A percentile compares a stretch with the other conserved stretches of the same genome.
Evolutionary conservation across 2,797 vertebrate genomes (phyloP).

Genomic region (Microchirus variegatus): DNA sequence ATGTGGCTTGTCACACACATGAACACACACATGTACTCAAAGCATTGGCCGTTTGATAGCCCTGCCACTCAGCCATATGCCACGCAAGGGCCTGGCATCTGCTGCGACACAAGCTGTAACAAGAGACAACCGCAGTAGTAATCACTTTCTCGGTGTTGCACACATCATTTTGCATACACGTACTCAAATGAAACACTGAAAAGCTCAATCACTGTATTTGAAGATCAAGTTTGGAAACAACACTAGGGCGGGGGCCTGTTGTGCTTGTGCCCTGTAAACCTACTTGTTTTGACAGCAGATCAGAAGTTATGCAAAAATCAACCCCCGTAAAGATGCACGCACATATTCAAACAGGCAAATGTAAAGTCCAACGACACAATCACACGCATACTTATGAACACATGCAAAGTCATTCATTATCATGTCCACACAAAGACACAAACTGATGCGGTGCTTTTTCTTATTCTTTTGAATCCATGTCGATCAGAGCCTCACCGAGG

Average conservation of each 20-base stretch:
- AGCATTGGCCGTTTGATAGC: constrained; percentile 64
- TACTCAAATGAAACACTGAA: constrained; percentile 16
- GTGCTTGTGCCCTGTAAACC: not conserved
- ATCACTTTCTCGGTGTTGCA: constrained; percentile 22
- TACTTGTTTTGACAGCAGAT: constrained; percentile 62
- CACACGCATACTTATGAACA: constrained; percentile 10
- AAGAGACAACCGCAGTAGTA: constrained; percentile 33
- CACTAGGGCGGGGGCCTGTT: constrained; percentile 6
- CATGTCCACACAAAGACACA: constrained; percentile 14
- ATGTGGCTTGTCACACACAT: constrained; percentile 30
- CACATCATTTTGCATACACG: constrained; percentile 24
- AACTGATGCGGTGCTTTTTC: constrained; percentile 75
- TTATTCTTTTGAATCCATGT: constrained; percentile 72
- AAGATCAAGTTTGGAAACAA: constrained; percentile 10
- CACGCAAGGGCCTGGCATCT: constrained; percentile 73
- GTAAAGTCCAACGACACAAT: constrained; percentile 9
- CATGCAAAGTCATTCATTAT: constrained; percentile 24
- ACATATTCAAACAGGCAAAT: not conserved
- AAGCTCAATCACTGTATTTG: constrained; percentile 35
- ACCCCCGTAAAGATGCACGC: constrained; percentile 51
- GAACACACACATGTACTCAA: constrained; percentile 18
- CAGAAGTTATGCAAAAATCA: constrained; percentile 72
- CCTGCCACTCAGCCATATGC: constrained; percentile 77
- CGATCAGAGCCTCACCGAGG: constrained; percentile 42
- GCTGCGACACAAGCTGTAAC: constrained; percentile 56